Conservation (phyloP, 2,888 invertebrate genomes). For the Camptogramma bilineatum region DNA sequence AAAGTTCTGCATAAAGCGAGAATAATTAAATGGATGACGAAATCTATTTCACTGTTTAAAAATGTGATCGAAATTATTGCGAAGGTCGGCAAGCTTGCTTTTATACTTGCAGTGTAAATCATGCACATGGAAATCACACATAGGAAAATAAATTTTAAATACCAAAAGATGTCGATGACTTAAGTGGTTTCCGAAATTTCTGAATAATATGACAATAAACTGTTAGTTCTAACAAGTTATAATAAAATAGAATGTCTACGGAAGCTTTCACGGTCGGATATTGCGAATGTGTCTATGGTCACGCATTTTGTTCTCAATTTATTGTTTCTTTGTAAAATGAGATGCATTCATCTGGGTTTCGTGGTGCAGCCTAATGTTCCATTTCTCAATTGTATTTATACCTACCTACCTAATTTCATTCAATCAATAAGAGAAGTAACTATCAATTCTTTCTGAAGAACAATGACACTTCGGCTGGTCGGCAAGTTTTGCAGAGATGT, state of each 20-base stretch:
- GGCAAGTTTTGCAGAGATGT: background rate
- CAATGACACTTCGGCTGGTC: background rate
- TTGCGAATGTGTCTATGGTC: slow-evolving; percentile 21
- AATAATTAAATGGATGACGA: background rate
- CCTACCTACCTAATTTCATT: too few relatives aligned
- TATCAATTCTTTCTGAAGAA: background rate
- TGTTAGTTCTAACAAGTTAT: slow-evolving; percentile 16
- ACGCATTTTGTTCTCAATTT: slow-evolving; percentile 13
- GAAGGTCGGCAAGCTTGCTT: background rate
- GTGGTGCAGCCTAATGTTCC: background rate
- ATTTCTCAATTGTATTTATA: too few relatives aligned
- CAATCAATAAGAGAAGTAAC: background rate
- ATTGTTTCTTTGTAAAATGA: slow-evolving; percentile 11
- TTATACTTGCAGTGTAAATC: background rate
- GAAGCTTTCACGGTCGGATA: slow-evolving; percentile 31
- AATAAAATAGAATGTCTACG: slow-evolving; percentile 34
- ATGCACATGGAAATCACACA: background rate
- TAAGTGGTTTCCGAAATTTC: slow-evolving; percentile 10
- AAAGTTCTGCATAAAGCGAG: background rate
- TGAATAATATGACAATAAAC: slow-evolving; percentile 14
- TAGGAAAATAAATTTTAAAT: background rate
- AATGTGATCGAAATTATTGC: background rate
- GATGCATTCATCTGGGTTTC: background rate
- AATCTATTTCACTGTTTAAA: background rate
- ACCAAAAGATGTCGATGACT: slow-evolving; percentile 15